Evolutionary conservation across 1,140 invertebrate genomes (phyloP).

Genomic region (Kradibia gibbosae): DNA sequence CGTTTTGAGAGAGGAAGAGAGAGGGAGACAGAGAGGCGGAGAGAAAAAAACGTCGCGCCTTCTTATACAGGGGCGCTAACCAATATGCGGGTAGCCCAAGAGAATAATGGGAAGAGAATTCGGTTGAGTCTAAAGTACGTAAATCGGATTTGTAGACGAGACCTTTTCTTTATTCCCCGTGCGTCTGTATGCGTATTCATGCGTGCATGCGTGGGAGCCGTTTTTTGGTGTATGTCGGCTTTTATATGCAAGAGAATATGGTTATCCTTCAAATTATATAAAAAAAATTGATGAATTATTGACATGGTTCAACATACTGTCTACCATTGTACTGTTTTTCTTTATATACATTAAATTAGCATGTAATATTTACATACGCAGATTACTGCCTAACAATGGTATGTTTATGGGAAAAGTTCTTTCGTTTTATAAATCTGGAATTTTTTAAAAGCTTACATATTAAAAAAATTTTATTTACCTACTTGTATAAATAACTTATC

Average conservation of each 20-base stretch:
- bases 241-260: slow-evolving; percentile 26
- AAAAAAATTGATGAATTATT: slow-evolving; percentile 26
- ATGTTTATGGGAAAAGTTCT: no score
- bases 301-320: not conserved
- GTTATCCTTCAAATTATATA: slow-evolving; percentile 29
- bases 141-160: slow-evolving; percentile 47
- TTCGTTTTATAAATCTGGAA: no score
- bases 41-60: slow-evolving; percentile 26
- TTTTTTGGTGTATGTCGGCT: slow-evolving; percentile 2
- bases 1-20: not conserved
- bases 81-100: slow-evolving; percentile 37
- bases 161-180: slow-evolving; percentile 27
- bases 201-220: not conserved
- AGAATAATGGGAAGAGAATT: slow-evolving; percentile 24
- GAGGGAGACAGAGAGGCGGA: slow-evolving; percentile 10
- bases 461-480: no score
- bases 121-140: slow-evolving; percentile 33
- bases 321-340: not conserved
- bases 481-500: no score
- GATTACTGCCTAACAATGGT: no score
- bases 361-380: no score
- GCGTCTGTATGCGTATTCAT: not conserved
- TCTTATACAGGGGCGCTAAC: slow-evolving; percentile 41
- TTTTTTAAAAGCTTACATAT: no score
- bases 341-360: not conserved